Conservation (phyloP, 2,888 invertebrate genomes). For the Melieria omissa region DNA sequence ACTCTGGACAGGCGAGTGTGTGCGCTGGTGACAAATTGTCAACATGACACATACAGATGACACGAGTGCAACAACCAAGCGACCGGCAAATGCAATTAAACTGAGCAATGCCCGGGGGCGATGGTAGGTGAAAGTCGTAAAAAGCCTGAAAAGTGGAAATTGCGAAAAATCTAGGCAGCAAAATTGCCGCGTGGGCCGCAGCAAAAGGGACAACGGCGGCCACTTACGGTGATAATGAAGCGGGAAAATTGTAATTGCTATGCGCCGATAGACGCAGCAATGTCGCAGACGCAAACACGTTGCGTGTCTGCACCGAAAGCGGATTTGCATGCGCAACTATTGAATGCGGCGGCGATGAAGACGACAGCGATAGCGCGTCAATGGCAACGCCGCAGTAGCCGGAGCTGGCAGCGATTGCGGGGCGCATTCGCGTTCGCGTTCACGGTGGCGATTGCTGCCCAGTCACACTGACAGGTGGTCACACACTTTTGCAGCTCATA, state of each 20-base stretch:
- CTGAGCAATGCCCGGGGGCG: slow-evolving; percentile 1
- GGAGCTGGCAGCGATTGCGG: slow-evolving; percentile 22
- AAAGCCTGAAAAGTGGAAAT: slow-evolving; percentile 8
- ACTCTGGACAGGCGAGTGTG: too few species aligned
- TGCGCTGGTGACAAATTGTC: slow-evolving; percentile 23
- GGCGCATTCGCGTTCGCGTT: background rate
- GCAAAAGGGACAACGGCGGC: too few species aligned
- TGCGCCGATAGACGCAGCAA: background rate
- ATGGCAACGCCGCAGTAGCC: slow-evolving; percentile 1
- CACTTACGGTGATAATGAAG: background rate
- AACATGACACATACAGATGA: slow-evolving; percentile 32
- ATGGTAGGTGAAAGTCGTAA: slow-evolving; percentile 17
- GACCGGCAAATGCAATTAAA: slow-evolving; percentile 22
- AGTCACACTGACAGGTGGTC: slow-evolving; percentile 10
- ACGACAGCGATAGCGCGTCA: background rate
- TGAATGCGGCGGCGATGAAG: slow-evolving; percentile 1
- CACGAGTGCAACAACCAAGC: slow-evolving; percentile 17
- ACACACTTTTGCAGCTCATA: slow-evolving; percentile 18
- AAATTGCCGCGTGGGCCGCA: too few species aligned
- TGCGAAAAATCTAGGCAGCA: background rate
- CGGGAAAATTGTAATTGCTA: background rate
- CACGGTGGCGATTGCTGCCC: too few species aligned
- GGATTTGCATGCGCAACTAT: slow-evolving; percentile 8
- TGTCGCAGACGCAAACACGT: too few species aligned
- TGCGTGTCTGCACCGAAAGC: background rate